Evolutionary conservation across 2,797 vertebrate genomes (phyloP).

Genomic region (Diglossa cyanea): DNA sequence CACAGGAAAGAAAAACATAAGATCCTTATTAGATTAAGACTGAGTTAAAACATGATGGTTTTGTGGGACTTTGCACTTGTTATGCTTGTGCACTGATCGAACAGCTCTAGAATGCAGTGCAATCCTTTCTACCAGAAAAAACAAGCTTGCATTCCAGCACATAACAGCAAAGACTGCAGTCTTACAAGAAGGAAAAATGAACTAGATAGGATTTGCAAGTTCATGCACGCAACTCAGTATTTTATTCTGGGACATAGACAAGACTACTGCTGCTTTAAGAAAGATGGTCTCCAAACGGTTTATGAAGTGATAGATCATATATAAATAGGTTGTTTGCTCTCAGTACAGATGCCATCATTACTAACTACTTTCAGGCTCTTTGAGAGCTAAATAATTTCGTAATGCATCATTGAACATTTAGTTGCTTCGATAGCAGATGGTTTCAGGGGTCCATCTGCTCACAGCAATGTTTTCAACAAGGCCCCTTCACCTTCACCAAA

Average conservation of each 20-base stretch:
- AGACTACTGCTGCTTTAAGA: constrained; percentile 78
- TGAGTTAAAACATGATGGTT: background rate
- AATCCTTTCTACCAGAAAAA: background rate
- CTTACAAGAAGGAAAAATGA: background rate
- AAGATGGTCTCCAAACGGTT: constrained; percentile 70
- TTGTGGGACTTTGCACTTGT: background rate
- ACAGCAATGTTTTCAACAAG: constrained; percentile 89
- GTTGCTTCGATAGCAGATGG: constrained; percentile 91
- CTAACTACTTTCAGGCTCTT: constrained; percentile 89
- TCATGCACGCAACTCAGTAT: background rate
- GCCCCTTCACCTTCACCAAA: constrained; percentile 90
- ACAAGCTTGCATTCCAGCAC: background rate
- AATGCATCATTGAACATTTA: constrained; percentile 91
- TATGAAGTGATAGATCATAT: constrained; percentile 88
- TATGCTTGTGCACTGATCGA: background rate
- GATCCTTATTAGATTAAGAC: background rate
- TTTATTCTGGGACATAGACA: constrained; percentile 25
- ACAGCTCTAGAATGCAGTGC: background rate
- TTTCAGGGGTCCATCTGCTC: constrained; percentile 91
- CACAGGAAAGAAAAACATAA: background rate
- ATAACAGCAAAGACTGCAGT: background rate
- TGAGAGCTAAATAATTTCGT: constrained; percentile 91
- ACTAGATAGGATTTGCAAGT: background rate
- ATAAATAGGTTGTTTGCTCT: constrained; percentile 90
- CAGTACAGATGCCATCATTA: constrained; percentile 86